These are phyloP conservation scores for Ametastegia equiseti DNA, from an alignment of 2,888 invertebrate genomes.

Conservation along the genomic window DNA sequence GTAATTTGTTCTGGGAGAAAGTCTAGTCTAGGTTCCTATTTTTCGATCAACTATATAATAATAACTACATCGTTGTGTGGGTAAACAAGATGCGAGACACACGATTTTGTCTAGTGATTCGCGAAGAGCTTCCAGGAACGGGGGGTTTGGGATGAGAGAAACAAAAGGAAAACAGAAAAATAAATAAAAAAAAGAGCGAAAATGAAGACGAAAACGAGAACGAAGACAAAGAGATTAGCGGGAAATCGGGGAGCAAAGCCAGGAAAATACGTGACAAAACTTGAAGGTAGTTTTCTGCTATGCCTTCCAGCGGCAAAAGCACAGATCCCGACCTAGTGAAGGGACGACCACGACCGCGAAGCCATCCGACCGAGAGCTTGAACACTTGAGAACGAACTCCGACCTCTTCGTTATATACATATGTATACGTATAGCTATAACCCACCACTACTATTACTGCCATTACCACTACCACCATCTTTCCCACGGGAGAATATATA, in stretches of 20 bases:
- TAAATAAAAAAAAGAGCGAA: background rate
- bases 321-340: background rate
- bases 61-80: background rate
- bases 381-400: conserved; percentile 29
- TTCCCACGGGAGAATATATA: background rate
- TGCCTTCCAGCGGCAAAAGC: conserved; percentile 7
- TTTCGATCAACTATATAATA: background rate
- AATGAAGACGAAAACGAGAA: background rate
- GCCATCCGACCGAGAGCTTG: background rate
- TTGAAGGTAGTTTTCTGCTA: background rate
- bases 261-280: conserved; percentile 37
- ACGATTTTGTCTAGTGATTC: background rate
- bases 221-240: conserved; percentile 35
- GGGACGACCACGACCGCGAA: background rate
- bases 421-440: no score
- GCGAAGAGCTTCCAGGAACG: background rate
- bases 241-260: background rate
- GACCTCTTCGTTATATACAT: no score
- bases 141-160: background rate
- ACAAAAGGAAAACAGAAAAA: background rate
- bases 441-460: no score
- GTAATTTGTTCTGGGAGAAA: background rate
- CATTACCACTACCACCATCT: no score
- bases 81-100: background rate
- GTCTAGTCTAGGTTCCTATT: background rate